Percentiles rank a stretch among this genome's conserved stretches.
Evolutionary conservation across 2,113 vertebrate genomes (phyloP).

Genomic region (Ciconia boyciana): DNA sequence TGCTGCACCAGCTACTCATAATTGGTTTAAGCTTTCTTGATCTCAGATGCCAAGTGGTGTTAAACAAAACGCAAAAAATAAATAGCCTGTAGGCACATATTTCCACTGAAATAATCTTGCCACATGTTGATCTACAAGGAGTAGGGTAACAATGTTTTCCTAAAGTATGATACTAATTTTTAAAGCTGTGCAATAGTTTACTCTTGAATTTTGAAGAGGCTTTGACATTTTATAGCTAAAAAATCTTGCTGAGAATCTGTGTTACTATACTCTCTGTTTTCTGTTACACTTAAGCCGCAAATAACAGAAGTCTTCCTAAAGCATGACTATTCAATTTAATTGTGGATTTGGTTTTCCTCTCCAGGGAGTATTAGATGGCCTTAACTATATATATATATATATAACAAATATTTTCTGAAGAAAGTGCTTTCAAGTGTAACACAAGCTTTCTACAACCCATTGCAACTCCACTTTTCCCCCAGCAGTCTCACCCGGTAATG

Average conservation of each 20-base stretch:
- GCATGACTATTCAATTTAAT: slow-evolving; percentile 1
- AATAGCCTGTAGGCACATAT: background rate
- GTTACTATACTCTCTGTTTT: background rate
- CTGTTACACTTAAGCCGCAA: background rate
- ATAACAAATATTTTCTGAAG: background rate
- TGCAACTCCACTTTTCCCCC: background rate
- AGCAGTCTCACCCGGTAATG: background rate
- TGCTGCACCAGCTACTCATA: slow-evolving; percentile 59
- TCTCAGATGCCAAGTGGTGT: slow-evolving; percentile 35
- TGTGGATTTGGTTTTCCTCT: background rate
- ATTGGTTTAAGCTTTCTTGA: slow-evolving; percentile 52
- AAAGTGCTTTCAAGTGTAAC: background rate
- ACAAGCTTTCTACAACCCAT: background rate
- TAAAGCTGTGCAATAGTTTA: background rate
- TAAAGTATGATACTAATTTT: background rate
- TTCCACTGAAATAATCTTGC: background rate
- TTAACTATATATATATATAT: background rate
- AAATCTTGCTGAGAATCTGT: background rate
- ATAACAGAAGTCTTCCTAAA: slow-evolving; percentile 1
- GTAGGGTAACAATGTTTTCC: background rate
- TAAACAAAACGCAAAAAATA: slow-evolving; percentile 36
- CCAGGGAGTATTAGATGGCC: background rate
- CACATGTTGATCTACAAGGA: background rate
- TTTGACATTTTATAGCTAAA: background rate
- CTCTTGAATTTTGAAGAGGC: background rate